These are phyloP conservation scores for Aleiodes alternator DNA, from an alignment of 2,888 invertebrate species.

Conservation along the genomic window DNA sequence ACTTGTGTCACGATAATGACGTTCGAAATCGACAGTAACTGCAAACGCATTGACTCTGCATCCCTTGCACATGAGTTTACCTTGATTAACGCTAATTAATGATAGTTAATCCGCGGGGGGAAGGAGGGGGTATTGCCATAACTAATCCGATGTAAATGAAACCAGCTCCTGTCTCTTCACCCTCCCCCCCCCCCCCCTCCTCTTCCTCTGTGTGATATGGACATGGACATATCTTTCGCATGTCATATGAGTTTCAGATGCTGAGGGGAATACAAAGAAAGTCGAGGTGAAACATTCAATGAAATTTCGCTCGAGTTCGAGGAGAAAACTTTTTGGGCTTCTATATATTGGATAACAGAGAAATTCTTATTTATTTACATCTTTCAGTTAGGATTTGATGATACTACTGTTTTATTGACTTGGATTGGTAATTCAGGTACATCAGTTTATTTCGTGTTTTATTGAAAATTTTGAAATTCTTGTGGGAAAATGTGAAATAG, in stretches of 20 bases:
- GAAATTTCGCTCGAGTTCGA: neutral
- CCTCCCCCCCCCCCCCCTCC: neutral
- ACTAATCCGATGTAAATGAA: conserved; percentile 31
- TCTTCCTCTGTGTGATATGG: neutral
- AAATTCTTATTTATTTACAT: conserved; percentile 22
- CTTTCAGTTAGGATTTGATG: conserved; percentile 34
- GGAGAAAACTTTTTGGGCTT: conserved; percentile 43
- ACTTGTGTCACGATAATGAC: conserved; percentile 50
- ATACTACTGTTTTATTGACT: neutral
- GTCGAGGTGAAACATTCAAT: conserved; percentile 8
- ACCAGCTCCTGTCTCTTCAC: neutral
- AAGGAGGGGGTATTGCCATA: conserved; percentile 6
- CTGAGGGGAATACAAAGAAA: neutral
- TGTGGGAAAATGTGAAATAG: neutral
- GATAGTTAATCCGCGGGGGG: conserved; percentile 34
- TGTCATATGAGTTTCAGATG: conserved; percentile 20
- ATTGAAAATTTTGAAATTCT: neutral
- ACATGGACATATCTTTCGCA: neutral
- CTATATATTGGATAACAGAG: conserved; percentile 33
- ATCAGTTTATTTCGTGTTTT: neutral
- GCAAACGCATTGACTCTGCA: conserved; percentile 49
- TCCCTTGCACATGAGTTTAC: conserved; percentile 28
- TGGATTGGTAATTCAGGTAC: neutral
- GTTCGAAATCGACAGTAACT: conserved; percentile 45
- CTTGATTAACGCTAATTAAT: conserved; percentile 57